Percentiles rank a stretch among this genome's conserved stretches.
phyloP scores from a whole-genome alignment of 2,113 vertebrate species.

The Pteropus alecto region DNA sequence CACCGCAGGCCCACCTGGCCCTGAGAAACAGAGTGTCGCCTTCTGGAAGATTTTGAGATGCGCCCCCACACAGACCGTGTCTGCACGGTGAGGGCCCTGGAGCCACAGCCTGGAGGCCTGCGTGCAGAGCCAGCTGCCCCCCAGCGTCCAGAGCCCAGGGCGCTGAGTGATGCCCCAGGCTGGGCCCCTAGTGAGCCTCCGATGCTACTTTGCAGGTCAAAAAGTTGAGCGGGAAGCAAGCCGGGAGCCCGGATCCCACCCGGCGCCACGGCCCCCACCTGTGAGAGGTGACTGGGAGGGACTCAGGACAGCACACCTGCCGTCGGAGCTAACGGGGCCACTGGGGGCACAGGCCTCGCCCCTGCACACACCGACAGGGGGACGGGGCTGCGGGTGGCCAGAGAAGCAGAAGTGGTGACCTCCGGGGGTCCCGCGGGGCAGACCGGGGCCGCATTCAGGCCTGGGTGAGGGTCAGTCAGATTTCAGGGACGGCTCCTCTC shows the following conservation, averaged over 20 bases:
- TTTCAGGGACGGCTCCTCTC: too few species aligned
- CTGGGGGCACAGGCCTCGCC: too few species aligned
- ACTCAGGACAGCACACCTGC: too few species aligned
- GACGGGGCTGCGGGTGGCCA: too few species aligned
- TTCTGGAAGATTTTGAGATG: too few species aligned
- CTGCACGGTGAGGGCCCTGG: not conserved
- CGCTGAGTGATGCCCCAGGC: not conserved
- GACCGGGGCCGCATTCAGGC: too few species aligned
- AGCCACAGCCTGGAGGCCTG: not conserved
- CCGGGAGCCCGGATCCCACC: not conserved
- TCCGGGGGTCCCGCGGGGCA: too few species aligned
- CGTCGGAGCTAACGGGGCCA: too few species aligned
- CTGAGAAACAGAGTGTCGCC: too few species aligned
- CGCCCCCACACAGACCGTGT: not conserved
- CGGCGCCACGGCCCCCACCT: not conserved
- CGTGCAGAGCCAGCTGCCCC: not conserved
- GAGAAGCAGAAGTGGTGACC: too few species aligned
- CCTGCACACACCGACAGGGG: too few species aligned
- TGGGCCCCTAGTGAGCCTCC: not conserved
- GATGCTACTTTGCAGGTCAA: not conserved
- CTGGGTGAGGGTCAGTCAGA: too few species aligned
- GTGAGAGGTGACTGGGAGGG: not conserved
- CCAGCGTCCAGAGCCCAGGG: not conserved
- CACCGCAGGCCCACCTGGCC: not conserved
- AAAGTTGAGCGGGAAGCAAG: not conserved